A percentile compares a stretch with the other conserved stretches of the same genome.
These are phyloP conservation scores for Argyrosomus japonicus DNA, from an alignment of 2,113 vertebrate genomes.

Conservation along the genomic window DNA sequence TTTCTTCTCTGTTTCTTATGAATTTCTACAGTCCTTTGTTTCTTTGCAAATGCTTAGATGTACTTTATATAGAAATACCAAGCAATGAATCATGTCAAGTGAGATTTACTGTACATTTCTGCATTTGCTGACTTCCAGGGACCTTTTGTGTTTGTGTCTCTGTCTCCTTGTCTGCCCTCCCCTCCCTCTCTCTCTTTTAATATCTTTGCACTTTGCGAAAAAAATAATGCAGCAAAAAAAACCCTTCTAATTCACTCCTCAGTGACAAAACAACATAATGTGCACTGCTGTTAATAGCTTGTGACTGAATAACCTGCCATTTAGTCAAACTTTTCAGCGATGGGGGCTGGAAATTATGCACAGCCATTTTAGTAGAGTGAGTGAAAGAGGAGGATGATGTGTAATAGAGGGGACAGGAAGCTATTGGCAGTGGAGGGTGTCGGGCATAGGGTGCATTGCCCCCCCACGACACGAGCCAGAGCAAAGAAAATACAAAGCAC, in stretches of 20 bases:
- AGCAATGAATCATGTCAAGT: conserved; percentile 63
- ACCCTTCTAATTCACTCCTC: conserved; percentile 60
- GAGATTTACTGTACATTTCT: conserved; percentile 69
- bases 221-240: conserved; percentile 55
- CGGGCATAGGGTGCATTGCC: conserved; percentile 49
- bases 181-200: conserved; percentile 37
- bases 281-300: conserved; percentile 64
- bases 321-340: conserved; percentile 48
- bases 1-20: conserved; percentile 20
- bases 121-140: conserved; percentile 59
- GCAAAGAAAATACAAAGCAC: conserved; percentile 56
- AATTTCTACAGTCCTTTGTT: conserved; percentile 46
- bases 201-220: conserved; percentile 52
- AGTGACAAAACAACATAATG: conserved; percentile 67
- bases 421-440: conserved; percentile 44
- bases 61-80: conserved; percentile 68
- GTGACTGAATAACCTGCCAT: conserved; percentile 72
- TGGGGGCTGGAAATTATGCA: conserved; percentile 51
- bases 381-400: conserved; percentile 33
- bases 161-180: conserved; percentile 26
- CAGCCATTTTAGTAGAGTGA: conserved; percentile 34
- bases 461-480: conserved; percentile 44
- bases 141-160: conserved; percentile 65
- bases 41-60: conserved; percentile 58
- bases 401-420: conserved; percentile 49